Conservation (phyloP, 2,888 invertebrate genomes). For the Torymus texanus region DNA sequence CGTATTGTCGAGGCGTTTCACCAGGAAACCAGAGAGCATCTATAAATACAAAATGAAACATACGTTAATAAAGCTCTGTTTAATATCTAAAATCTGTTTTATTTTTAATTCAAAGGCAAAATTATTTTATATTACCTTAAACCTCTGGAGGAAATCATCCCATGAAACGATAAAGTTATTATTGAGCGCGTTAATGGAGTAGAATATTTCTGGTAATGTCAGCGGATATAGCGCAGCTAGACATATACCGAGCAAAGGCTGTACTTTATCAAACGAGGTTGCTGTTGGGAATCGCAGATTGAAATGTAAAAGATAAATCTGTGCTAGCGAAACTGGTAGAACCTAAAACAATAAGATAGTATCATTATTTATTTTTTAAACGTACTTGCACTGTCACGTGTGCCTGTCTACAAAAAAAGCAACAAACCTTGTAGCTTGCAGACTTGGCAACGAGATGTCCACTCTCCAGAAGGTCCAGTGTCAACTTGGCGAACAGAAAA, state of each 20-base stretch:
- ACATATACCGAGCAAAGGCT: conserved; percentile 92
- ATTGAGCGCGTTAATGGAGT: conserved; percentile 91
- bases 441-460: conserved; percentile 96
- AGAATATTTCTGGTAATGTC: conserved; percentile 92
- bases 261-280: conserved; percentile 92
- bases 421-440: conserved; percentile 87
- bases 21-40: conserved; percentile 89
- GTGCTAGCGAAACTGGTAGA: conserved; percentile 89
- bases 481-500: conserved; percentile 93
- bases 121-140: conserved; percentile 77
- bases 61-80: too few species aligned
- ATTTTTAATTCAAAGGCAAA: not conserved
- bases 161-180: conserved; percentile 88
- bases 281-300: conserved; percentile 94
- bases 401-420: not conserved
- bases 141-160: conserved; percentile 93
- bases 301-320: conserved; percentile 93
- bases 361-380: not conserved
- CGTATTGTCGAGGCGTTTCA: conserved; percentile 92
- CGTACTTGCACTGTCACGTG: too few species aligned
- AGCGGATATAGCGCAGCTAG: conserved; percentile 93
- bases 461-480: conserved; percentile 92
- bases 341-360: conserved; percentile 72
- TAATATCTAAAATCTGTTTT: too few species aligned
- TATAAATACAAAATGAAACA: conserved; percentile 62